phyloP scores from a whole-genome alignment of 1,140 invertebrate species.

The Philopotamus ludificatus region DNA sequence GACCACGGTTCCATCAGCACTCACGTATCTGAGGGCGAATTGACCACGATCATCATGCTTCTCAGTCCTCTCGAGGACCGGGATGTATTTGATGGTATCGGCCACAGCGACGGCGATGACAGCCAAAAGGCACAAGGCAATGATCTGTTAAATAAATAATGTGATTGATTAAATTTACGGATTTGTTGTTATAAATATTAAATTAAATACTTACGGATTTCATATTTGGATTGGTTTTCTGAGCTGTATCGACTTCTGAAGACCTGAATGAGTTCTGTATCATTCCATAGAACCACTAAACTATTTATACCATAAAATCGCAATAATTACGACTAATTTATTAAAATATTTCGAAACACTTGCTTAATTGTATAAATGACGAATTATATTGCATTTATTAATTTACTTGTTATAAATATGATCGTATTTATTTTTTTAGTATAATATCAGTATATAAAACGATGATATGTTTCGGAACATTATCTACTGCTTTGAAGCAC shows the following conservation, averaged over 20 bases:
- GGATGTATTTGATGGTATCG: slow-evolving; percentile 30
- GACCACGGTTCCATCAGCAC: slow-evolving; percentile 36
- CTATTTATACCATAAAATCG: background rate
- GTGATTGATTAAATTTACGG: no score
- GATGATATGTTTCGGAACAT: no score
- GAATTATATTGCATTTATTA: background rate
- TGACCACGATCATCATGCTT: slow-evolving; percentile 41
- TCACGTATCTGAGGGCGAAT: slow-evolving; percentile 40
- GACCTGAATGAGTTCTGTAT: no score
- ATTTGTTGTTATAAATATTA: no score
- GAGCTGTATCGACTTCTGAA: background rate
- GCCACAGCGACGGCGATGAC: slow-evolving; percentile 23
- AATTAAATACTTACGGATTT: slow-evolving; percentile 22
- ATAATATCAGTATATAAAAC: no score
- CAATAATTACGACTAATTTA: no score
- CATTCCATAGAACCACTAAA: background rate
- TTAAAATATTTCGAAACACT: no score
- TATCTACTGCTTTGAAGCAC: no score
- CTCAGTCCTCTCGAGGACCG: slow-evolving; percentile 39
- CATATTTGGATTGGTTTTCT: no score
- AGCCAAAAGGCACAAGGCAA: slow-evolving; percentile 16
- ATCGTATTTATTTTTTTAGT: no score
- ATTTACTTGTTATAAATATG: no score
- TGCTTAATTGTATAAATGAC: no score
- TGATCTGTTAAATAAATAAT: slow-evolving; percentile 16